Base-by-base conservation (phyloP, 2,113 vertebrate species). In the Bostrychus sinensis region DNA sequence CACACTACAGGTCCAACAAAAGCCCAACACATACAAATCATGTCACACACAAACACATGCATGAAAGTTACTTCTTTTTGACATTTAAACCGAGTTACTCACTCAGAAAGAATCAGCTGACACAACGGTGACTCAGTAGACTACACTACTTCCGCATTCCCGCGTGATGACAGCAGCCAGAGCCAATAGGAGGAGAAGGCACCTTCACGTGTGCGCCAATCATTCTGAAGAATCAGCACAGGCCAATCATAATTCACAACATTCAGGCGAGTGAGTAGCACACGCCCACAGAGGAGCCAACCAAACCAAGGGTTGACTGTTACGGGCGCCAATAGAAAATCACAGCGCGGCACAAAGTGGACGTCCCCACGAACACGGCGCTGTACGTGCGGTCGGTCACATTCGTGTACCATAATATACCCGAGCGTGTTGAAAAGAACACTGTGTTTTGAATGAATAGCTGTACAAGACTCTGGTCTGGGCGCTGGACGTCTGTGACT, bases 81-180 rank as follows among this genome's bases (percentile, higher is more conserved):
- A 70, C 77, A 86, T 77, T 81, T 41, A 84, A 89, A 88, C 69
- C 88, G 82, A 90, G 89, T 91, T 93, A 93, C 92, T 93, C 90
- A 93, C 92, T 92, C 91, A 89, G 90, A 91, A 87, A 89, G 78
- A 88, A 92, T 92, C 92, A 93, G 91, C 92, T 93, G 92, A 92
- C 86, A 91, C 86, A 89, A 91, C 91, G 87, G 91, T 93, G 92
- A 93, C 92, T 93, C 92, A 93, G 92, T 91, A 91, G 80, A 91
- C 89, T 77, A 57, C 89, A 81, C 81, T 7, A 90, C 90, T 93
- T 93, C 92, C 92, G 91, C 91, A 91, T 93, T 92, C 88, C 80
- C 82, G 59, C 34, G 56, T 19, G 78, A 87, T 92, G 89, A 91
- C 78, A 75, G 57, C 53, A 64, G 12, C 38, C 12, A 8, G 1